Base-by-base conservation (phyloP, 1,140 invertebrate genomes). In the Pogonognathellus flavescens region DNA sequence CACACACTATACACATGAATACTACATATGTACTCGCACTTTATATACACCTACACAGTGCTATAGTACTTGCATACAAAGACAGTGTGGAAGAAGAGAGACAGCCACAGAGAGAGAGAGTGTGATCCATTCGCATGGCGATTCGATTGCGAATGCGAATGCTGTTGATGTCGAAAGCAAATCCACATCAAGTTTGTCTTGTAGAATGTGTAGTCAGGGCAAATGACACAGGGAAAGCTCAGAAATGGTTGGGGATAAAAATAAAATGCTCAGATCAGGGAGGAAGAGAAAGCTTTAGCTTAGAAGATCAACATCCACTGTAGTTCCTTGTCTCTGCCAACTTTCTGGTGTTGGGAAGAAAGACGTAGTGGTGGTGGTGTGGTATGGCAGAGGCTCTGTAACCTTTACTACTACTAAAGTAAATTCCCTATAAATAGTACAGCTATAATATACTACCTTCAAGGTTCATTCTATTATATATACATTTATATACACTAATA, bases 161-260 rank as follows among this genome's bases (percentile, higher is more conserved):
- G 70, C 31, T 50, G 70, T 49, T 76, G 70, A 76, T 76, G 70
- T 76, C 70, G 70, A 76, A 76, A 76, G 41, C 70, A 76, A 76
- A 41, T 76, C 70, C 31, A n/a, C 31, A 50, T 76, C 70, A 16
- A 76, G 31, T 76, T 76, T 76, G n/a, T 76, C 31, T 9, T 50
- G 41, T 11, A 76, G 70, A 31, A 76, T 76, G 70, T 76, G 25
- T 16, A 76, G 31, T 14, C 16, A 76, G 25, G 70, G 70, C 70
- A 76, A 76, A 76, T 76, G 70, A 76, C 70, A 76, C 13, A 50
- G 31, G 41, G 16, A 70, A 50, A 76, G 41, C 70, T 76, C 14
- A 14, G 70, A 76, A 76, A 76, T 76, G 41, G 70, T 49, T n/a
- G 70, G 70, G 70, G 70, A 76, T 76, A 76, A 49, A 76, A 76